These are phyloP conservation scores for Scaeva pyrastri DNA, from an alignment of 2,888 invertebrate species.

Conservation along the genomic window DNA sequence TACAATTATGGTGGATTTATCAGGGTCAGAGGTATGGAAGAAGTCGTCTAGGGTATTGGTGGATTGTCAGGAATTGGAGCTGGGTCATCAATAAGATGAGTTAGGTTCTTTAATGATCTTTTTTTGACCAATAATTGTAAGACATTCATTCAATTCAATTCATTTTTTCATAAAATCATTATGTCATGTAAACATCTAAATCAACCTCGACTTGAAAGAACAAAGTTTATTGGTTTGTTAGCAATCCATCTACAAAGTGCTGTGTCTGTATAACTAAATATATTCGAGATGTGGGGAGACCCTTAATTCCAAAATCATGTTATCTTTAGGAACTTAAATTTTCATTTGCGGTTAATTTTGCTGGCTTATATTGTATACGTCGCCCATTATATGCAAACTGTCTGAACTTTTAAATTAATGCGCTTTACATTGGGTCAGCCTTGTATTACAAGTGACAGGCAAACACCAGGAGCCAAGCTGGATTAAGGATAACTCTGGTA, in stretches of 20 bases:
- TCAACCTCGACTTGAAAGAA: conserved; percentile 19
- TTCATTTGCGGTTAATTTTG: conserved; percentile 69
- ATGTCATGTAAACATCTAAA: too few relatives aligned
- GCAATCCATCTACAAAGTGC: neutral
- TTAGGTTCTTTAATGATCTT: too few relatives aligned
- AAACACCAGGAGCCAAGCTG: conserved; percentile 45
- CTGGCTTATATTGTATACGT: conserved; percentile 37
- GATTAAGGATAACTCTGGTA: neutral
- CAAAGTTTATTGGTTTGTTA: neutral
- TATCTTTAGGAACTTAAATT: conserved; percentile 54
- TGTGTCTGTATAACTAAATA: neutral
- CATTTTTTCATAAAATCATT: too few relatives aligned
- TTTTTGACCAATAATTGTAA: too few relatives aligned
- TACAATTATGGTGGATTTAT: too few relatives aligned
- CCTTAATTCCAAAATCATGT: conserved; percentile 69
- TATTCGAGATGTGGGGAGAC: neutral
- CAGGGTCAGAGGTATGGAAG: too few relatives aligned
- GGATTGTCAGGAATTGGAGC: too few relatives aligned
- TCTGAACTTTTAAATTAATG: conserved; percentile 74
- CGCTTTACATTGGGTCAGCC: conserved; percentile 69
- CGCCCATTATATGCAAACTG: neutral
- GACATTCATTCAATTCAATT: too few relatives aligned
- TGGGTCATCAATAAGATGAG: too few relatives aligned
- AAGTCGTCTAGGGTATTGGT: too few relatives aligned
- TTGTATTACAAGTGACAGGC: conserved; percentile 62